Conservation (phyloP, 1,140 invertebrate species). For the Paracyclopina nana region DNA sequence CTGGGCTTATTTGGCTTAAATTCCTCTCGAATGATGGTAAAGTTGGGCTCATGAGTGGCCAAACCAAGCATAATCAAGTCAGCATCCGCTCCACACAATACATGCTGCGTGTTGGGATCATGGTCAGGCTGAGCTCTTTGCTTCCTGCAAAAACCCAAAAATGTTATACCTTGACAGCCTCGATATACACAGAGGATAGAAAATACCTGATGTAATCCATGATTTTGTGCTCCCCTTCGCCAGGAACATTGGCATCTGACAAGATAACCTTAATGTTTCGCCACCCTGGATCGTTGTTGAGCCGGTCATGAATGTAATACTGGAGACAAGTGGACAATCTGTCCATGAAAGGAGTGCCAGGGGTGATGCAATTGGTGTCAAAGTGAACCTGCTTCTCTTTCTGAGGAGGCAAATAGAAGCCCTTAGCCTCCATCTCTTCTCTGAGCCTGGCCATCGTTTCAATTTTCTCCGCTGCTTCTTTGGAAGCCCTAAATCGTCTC, state of each 20-base stretch:
- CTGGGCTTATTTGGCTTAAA: conserved; percentile 91
- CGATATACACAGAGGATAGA: too few relatives aligned
- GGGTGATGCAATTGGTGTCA: conserved; percentile 97
- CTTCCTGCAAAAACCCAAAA: too few relatives aligned
- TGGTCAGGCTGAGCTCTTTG: conserved; percentile 77
- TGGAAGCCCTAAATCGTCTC: conserved; percentile 82
- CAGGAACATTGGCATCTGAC: conserved; percentile 90
- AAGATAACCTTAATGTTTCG: conserved; percentile 78
- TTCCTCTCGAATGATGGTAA: conserved; percentile 83
- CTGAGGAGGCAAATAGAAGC: conserved; percentile 59
- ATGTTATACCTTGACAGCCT: too few relatives aligned
- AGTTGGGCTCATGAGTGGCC: conserved; percentile 96
- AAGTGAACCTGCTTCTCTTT: conserved; percentile 83
- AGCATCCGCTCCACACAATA: conserved; percentile 92
- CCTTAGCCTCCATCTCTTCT: conserved; percentile 48
- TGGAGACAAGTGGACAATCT: conserved; percentile 76
- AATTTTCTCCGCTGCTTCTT: conserved; percentile 78
- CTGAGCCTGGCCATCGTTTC: conserved; percentile 57
- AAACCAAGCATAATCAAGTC: conserved; percentile 97
- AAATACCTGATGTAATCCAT: conserved; percentile 95
- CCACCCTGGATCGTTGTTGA: conserved; percentile 93
- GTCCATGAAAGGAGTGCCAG: conserved; percentile 86
- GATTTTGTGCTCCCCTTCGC: conserved; percentile 97
- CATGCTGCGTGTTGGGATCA: conserved; percentile 93
- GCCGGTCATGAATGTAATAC: conserved; percentile 82